phyloP scores from a whole-genome alignment of 1,140 invertebrate genomes.

The Latrodectus geometricus region DNA sequence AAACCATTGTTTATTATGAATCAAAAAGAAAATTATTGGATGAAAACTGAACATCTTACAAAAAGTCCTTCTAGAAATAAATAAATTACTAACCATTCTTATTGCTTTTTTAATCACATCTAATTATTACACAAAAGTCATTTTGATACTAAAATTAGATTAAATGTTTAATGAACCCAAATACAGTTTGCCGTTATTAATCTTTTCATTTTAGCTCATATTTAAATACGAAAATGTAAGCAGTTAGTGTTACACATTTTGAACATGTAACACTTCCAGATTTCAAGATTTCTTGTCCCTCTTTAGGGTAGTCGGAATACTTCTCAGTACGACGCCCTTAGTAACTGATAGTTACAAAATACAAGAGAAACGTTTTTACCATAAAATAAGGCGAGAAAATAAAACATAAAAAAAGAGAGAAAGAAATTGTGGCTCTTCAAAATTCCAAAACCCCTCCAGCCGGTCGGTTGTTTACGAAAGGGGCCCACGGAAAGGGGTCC shows the following conservation, averaged over 20 bases:
- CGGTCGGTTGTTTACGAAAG: slow-evolving; percentile 50
- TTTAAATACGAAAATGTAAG: too few species aligned
- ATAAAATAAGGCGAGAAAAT: background rate
- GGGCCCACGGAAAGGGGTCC: slow-evolving; percentile 19
- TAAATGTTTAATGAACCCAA: too few species aligned
- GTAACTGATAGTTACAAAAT: background rate
- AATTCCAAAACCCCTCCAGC: slow-evolving; percentile 23
- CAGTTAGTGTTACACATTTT: background rate
- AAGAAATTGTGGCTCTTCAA: background rate
- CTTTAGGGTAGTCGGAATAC: background rate
- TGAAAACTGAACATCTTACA: too few species aligned
- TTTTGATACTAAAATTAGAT: too few species aligned
- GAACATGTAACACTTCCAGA: background rate
- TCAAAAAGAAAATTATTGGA: too few species aligned
- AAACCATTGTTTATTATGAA: too few species aligned
- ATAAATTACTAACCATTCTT: too few species aligned
- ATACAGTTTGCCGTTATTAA: too few species aligned
- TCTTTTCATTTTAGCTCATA: too few species aligned
- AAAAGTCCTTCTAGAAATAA: too few species aligned
- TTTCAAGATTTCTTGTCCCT: background rate
- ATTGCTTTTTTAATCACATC: too few species aligned
- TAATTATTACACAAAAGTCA: too few species aligned
- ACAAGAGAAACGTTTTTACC: background rate
- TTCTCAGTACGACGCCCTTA: background rate
- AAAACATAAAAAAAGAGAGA: background rate